Conservation (phyloP, 35 echinoderm and acorn worm genomes). For the Apostichopus japonicus region DNA sequence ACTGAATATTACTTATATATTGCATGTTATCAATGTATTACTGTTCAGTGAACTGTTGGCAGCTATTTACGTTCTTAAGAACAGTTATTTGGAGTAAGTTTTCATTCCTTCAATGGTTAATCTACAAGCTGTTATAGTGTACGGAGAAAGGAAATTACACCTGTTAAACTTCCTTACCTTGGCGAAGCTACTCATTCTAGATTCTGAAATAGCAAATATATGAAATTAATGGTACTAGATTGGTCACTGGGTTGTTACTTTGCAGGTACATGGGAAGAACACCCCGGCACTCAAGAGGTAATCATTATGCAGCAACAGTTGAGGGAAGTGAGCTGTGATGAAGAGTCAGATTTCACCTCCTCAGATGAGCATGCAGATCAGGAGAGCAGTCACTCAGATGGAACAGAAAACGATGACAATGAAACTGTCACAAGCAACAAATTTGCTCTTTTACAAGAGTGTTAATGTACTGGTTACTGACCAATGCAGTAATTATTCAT, state of each 20-base stretch:
- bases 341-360: slow-evolving; percentile 80
- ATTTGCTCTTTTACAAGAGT: slow-evolving; percentile 67
- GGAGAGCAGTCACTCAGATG: slow-evolving; percentile 75
- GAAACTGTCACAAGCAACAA: slow-evolving; percentile 61
- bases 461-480: slow-evolving; percentile 3
- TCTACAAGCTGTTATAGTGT: too few relatives aligned
- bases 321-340: slow-evolving; percentile 55
- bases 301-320: slow-evolving; percentile 78
- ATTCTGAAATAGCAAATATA: neutral
- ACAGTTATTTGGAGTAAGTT: neutral
- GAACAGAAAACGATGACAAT: neutral
- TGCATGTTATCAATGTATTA: neutral
- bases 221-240: neutral
- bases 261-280: slow-evolving; percentile 81
- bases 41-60: neutral
- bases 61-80: neutral
- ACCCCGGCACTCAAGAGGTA: slow-evolving; percentile 86
- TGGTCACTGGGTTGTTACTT: neutral
- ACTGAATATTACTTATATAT: neutral
- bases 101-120: too few relatives aligned
- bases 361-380: slow-evolving; percentile 64
- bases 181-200: neutral
- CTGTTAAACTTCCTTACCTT: neutral
- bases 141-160: too few relatives aligned
- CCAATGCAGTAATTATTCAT: neutral